These are phyloP conservation scores for Harpegnathos saltator DNA, from an alignment of 1,140 invertebrate genomes.

Conservation along the genomic window DNA sequence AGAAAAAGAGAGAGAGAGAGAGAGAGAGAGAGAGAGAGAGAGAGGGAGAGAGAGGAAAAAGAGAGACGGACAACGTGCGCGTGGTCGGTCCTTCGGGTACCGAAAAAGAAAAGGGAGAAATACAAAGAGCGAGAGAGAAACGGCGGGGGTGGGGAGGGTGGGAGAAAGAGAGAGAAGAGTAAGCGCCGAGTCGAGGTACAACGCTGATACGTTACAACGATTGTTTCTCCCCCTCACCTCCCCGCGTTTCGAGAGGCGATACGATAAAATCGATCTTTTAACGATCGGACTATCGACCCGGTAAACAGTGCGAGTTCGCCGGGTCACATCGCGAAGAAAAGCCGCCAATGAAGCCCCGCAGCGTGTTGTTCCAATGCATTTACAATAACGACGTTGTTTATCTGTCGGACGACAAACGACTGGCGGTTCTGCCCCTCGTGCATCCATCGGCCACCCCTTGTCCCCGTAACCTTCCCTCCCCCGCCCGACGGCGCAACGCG, in stretches of 20 bases:
- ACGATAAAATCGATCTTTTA: slow-evolving; percentile 73
- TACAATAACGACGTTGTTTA: slow-evolving; percentile 80
- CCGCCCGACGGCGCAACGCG: background rate
- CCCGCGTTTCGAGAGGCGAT: slow-evolving; percentile 59
- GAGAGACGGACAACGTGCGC: slow-evolving; percentile 13
- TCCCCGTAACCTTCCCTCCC: slow-evolving; percentile 37
- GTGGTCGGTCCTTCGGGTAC: slow-evolving; percentile 27
- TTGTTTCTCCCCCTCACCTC: slow-evolving; percentile 60
- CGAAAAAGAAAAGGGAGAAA: slow-evolving; percentile 18
- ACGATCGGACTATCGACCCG: slow-evolving; percentile 73
- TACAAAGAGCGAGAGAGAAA: slow-evolving; percentile 40
- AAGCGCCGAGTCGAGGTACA: slow-evolving; percentile 44
- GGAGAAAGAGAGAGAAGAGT: slow-evolving; percentile 51
- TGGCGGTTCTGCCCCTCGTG: slow-evolving; percentile 63
- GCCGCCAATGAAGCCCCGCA: slow-evolving; percentile 77
- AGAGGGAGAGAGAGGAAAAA: slow-evolving; percentile 33
- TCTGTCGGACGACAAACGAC: slow-evolving; percentile 77
- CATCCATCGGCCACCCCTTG: slow-evolving; percentile 25
- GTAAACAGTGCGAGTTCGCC: slow-evolving; percentile 67
- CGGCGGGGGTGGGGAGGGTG: background rate
- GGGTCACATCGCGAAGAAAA: slow-evolving; percentile 72
- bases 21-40: slow-evolving; percentile 18
- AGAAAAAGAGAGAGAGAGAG: slow-evolving; percentile 38
- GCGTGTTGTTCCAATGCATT: slow-evolving; percentile 78
- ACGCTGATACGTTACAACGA: slow-evolving; percentile 70